These are phyloP conservation scores for Dendrolimus houi DNA, from an alignment of 2,888 invertebrate species.

Conservation along the genomic window DNA sequence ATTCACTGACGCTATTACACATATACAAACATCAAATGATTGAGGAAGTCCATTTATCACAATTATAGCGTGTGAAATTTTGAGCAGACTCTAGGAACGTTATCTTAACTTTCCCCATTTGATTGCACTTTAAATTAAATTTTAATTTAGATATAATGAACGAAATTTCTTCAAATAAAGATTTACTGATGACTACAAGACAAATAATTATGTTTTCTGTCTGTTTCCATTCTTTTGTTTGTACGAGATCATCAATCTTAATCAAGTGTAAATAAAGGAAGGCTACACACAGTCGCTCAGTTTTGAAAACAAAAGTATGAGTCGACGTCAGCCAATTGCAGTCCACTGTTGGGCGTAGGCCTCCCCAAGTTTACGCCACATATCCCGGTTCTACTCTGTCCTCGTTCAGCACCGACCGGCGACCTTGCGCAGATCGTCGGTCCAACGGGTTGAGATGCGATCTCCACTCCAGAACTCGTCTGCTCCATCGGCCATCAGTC, in stretches of 20 bases:
- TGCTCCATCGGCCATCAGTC: too few relatives aligned
- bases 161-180: neutral
- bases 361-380: too few relatives aligned
- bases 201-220: neutral
- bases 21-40: too few relatives aligned
- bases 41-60: constrained; percentile 18
- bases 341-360: too few relatives aligned
- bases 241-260: neutral
- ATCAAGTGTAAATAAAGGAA: neutral
- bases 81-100: constrained; percentile 28
- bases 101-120: constrained; percentile 29
- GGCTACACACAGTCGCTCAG: neutral
- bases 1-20: neutral
- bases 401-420: too few relatives aligned
- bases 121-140: constrained; percentile 6
- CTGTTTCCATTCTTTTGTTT: neutral
- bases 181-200: neutral
- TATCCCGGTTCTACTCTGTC: too few relatives aligned
- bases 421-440: too few relatives aligned
- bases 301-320: neutral
- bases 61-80: constrained; percentile 36
- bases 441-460: too few relatives aligned
- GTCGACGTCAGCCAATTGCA: too few relatives aligned
- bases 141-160: constrained; percentile 8
- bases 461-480: too few relatives aligned